phyloP scores from a whole-genome alignment of 2,113 vertebrate genomes.

The Zingel zingel region DNA sequence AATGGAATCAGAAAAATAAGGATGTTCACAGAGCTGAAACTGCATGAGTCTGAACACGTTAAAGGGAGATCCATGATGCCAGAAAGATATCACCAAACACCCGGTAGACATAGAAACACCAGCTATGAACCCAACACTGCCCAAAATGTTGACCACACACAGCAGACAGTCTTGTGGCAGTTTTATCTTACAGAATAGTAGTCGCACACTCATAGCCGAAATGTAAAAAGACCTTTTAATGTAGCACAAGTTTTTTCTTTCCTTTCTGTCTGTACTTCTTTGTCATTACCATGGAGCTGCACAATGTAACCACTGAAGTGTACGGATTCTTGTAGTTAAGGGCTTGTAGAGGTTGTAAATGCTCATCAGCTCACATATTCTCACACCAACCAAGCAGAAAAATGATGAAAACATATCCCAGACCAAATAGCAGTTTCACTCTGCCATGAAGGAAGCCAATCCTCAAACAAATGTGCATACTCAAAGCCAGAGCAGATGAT shows the following conservation, averaged over 20 bases:
- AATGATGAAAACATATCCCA: neutral
- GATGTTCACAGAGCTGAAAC: neutral
- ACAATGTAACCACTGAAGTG: neutral
- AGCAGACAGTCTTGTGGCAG: neutral
- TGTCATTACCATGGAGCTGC: neutral
- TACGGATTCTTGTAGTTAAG: neutral
- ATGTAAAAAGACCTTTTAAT: neutral
- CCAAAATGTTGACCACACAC: slow-evolving; percentile 4
- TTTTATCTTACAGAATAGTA: neutral
- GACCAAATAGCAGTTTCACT: neutral
- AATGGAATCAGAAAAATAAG: neutral
- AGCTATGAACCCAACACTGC: neutral
- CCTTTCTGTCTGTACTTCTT: neutral
- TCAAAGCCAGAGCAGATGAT: neutral
- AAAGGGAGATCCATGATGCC: neutral
- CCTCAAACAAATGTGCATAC: neutral
- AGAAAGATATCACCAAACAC: neutral
- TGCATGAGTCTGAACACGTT: neutral
- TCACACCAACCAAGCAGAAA: neutral
- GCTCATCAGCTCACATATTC: neutral
- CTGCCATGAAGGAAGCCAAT: neutral
- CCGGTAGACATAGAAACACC: neutral
- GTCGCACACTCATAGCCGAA: no score
- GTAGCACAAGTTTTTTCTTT: neutral
- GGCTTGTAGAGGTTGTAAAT: neutral